Evolutionary conservation across 2,888 invertebrate species (phyloP).

Genomic region (Chymomyza caudatula): DNA sequence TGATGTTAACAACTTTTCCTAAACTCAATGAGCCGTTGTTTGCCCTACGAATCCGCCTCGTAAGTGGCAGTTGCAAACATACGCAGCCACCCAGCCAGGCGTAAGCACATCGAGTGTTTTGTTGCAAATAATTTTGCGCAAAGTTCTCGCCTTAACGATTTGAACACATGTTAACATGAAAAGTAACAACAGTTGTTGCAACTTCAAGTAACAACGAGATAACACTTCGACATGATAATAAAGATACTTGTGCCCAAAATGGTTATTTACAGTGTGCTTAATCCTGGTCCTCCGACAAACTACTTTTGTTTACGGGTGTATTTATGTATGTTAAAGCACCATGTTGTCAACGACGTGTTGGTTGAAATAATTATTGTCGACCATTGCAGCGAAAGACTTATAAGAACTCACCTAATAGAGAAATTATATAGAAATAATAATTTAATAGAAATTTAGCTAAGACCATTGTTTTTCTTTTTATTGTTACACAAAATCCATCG

Average conservation of each 20-base stretch:
- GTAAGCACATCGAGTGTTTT: conserved; percentile 72
- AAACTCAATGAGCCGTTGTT: conserved; percentile 71
- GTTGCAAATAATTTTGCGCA: conserved; percentile 71
- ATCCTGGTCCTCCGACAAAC: background rate
- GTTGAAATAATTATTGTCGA: background rate
- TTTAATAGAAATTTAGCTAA: too few species aligned
- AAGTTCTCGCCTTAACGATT: conserved; percentile 70
- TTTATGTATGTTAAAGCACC: background rate
- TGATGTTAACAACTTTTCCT: conserved; percentile 70
- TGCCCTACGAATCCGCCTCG: conserved; percentile 17
- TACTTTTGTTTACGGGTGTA: background rate
- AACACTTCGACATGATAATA: conserved; percentile 70
- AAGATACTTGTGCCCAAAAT: conserved; percentile 40
- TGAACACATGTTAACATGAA: conserved; percentile 69
- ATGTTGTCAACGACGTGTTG: background rate
- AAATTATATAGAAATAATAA: too few species aligned
- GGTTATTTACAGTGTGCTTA: conserved; percentile 9
- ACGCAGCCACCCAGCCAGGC: conserved; percentile 49
- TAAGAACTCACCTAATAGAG: background rate
- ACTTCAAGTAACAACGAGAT: conserved; percentile 39
- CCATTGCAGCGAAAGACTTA: background rate
- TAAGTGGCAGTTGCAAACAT: background rate
- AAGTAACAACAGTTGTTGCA: conserved; percentile 60
- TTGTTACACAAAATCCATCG: too few species aligned
- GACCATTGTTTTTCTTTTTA: too few species aligned